Evolutionary conservation across 2,888 invertebrate genomes (phyloP), one percentile per base, ranked within the genome.

Genomic region (Microdon myrmicae): DNA sequence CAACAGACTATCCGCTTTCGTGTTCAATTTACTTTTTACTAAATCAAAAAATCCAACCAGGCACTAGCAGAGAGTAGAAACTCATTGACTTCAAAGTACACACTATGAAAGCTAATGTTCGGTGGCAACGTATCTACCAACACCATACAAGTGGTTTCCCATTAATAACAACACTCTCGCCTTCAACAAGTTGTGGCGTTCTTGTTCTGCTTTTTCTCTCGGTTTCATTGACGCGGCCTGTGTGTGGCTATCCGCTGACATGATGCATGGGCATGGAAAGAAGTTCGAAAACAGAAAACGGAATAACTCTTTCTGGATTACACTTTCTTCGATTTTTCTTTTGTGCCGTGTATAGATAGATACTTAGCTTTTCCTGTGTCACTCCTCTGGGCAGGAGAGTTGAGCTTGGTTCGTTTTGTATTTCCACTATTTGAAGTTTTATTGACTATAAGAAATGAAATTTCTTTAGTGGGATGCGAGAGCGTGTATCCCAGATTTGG

Each of bases 181-280:
- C 53, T 53, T 64, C 64, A 64, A 64, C 58, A 64, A 64, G 64
- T 64, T 47, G 43, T 51, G 64, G 56, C 64, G 56, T 58, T 47
- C 58, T 58, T 37, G 56, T 51, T 58, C 38, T 23, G 51, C 19
- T 20, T 10, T 43, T 43, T 22, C 44, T 25, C 32, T 45, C 19
- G n/a, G n/a, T n/a, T n/a, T n/a, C n/a, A n/a, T n/a, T 35, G 6
- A 22, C 22, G 17, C 31, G 35, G 25, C 48, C 34, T 41, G 34
- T 5, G 16, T 10, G n/a, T n/a, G n/a, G 16, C 2, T 35, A 37
- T 41, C 14, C 22, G 22, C 14, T 58, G 12, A 44, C 9, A 9
- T 32, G 29, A 37, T 58, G 23, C 23, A 32, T 43, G 32, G 28
- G 19, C 23, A 28, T 28, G 7, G 22, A 28, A 38, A n/a, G n/a